Base-by-base conservation (phyloP, 1,140 invertebrate species). In the Lepidotrigona ventralis region DNA sequence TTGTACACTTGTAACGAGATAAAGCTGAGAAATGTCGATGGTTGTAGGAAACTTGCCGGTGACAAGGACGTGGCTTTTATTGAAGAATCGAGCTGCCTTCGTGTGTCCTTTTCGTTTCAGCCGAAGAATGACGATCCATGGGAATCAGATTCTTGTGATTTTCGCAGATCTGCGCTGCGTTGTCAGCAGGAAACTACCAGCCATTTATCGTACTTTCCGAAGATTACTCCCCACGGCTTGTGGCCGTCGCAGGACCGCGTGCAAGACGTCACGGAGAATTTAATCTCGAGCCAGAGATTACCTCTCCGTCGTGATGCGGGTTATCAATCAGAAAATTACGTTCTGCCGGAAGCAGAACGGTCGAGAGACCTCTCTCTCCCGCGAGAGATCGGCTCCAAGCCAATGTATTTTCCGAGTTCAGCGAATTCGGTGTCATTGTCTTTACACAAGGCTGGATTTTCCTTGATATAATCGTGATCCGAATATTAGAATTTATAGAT, bases 201-300 rank as follows among this genome's bases (percentile, higher is more conserved):
- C 60, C 76, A 84, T 84, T 84, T 73, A 84, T 84, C 77, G 69
- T 58, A 17, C 60, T 58, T 83, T 19, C 70, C 15, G n/a, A 79
- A 79, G 51, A 83, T 83, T 83, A 83, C 76, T 17, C 23, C 23
- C 56, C 14, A 56, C 69, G 39, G 58, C 54, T 83, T 46, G n/a
- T 58, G n/a, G 6, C 26, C 58, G 0, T 66, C 29, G 33, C 21
- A 6, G 6, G 9, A 19, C 12, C 46, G 56, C 23, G 56, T 33
- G 29, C 29, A 53, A 33, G 51, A 68, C 63, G 11, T 29, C 80
- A n/a, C 53, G 71, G 71, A n/a, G 39, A 68, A 75, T 75, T 81
- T 80, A 80, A 80, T 80, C 56, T 63, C 23, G 46, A 17, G 46
- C 21, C 53, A 26, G 53, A 56, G 77, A 79, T 79, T 70, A 73